These are phyloP conservation scores for Cliona cf. orientalis DNA, from an alignment of 37 sponge, comb jelly and placozoan species.

Conservation along the genomic window DNA sequence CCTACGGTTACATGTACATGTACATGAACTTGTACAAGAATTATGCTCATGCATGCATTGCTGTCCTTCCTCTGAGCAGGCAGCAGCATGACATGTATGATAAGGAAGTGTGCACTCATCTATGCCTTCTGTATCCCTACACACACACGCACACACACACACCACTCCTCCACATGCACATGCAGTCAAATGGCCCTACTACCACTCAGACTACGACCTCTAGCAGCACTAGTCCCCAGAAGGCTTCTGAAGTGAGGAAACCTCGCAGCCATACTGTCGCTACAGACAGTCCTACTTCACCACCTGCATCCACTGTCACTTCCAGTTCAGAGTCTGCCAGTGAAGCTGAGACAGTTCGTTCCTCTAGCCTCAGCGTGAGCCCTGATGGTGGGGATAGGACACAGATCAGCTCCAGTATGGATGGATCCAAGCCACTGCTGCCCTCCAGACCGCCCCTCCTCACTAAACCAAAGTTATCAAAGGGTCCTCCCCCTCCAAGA, in stretches of 20 bases:
- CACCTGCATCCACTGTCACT: background rate
- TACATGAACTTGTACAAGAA: too few species aligned
- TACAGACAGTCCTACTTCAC: background rate
- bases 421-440: background rate
- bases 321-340: background rate
- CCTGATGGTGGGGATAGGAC: too few species aligned
- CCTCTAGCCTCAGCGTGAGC: background rate
- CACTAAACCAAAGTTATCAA: slow-evolving; percentile 12
- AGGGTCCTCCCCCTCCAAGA: slow-evolving; percentile 38
- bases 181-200: too few species aligned
- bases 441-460: slow-evolving; percentile 12
- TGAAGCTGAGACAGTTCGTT: background rate
- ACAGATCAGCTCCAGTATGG: background rate
- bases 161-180: too few species aligned
- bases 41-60: background rate
- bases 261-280: slow-evolving; percentile 32
- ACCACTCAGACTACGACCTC: too few species aligned
- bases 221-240: slow-evolving; percentile 24
- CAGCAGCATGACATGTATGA: background rate
- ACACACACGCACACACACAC: background rate
- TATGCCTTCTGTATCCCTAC: background rate
- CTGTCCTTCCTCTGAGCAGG: background rate
- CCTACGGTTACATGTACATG: too few species aligned
- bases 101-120: background rate
- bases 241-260: background rate